These are phyloP conservation scores for Hyles vespertilio DNA, from an alignment of 1,140 invertebrate species.

Conservation along the genomic window DNA sequence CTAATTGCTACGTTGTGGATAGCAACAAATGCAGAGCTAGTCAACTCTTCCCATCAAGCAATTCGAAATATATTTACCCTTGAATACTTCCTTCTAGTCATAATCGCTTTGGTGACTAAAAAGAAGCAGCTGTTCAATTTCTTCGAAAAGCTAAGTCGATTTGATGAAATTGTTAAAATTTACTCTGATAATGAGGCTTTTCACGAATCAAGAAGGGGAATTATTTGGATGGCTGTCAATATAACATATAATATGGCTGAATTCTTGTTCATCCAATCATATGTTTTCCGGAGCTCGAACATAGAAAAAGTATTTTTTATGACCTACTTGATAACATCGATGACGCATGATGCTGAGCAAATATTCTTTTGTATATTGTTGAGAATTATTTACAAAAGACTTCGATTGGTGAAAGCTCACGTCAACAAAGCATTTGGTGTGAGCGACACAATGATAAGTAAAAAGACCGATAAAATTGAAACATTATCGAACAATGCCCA, in stretches of 20 bases:
- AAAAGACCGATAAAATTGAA: constrained; percentile 28
- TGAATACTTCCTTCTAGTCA: constrained; percentile 29
- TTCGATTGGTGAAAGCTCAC: constrained; percentile 37
- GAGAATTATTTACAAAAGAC: constrained; percentile 20
- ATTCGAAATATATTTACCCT: no score
- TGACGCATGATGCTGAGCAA: constrained; percentile 33
- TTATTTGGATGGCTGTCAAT: constrained; percentile 13
- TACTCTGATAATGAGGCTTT: constrained; percentile 20
- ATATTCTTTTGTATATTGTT: constrained; percentile 28
- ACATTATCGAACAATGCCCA: constrained; percentile 27
- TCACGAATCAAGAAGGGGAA: not conserved
- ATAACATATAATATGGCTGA: constrained; percentile 10
- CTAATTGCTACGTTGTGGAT: not conserved
- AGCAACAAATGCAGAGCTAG: no score
- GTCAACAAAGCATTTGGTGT: constrained; percentile 28
- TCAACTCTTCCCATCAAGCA: no score
- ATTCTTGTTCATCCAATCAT: no score
- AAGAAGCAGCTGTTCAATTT: constrained; percentile 26
- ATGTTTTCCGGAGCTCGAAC: not conserved
- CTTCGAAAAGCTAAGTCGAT: constrained; percentile 26
- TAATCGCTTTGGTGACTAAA: constrained; percentile 22
- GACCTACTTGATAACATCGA: constrained; percentile 12
- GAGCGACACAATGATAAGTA: constrained; percentile 9
- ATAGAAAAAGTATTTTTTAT: constrained; percentile 5
- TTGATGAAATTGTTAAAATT: constrained; percentile 36